These are phyloP conservation scores for Otolemur garnettii DNA, from an alignment of 2,113 vertebrate genomes.

Conservation along the genomic window DNA sequence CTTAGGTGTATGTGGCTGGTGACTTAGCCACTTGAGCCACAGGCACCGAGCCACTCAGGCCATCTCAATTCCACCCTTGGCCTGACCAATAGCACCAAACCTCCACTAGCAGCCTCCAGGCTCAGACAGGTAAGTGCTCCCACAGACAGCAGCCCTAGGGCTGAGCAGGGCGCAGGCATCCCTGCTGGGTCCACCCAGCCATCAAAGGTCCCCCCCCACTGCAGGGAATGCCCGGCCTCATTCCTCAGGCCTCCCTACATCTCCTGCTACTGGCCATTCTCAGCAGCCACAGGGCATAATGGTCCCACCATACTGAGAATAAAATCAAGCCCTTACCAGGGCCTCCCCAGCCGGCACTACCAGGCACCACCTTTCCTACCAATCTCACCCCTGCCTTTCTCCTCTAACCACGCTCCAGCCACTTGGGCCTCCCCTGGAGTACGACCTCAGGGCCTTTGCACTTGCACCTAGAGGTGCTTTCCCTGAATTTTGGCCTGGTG, in stretches of 20 bases:
- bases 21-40: too few relatives aligned
- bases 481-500: background rate
- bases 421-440: accelerated
- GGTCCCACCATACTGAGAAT: background rate
- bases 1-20: too few relatives aligned
- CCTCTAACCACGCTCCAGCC: background rate
- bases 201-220: background rate
- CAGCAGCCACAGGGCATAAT: background rate
- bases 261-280: too few relatives aligned
- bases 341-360: background rate
- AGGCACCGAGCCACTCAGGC: too few relatives aligned
- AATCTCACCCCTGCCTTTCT: too few relatives aligned
- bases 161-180: background rate
- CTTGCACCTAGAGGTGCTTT: background rate
- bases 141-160: background rate
- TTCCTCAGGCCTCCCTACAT: background rate
- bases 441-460: background rate
- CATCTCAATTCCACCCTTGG: background rate
- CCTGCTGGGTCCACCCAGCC: background rate
- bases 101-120: background rate
- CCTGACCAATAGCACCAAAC: background rate
- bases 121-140: too few relatives aligned
- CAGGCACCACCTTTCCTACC: accelerated
- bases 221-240: background rate
- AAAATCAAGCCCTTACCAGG: background rate